These are phyloP conservation scores for Drosophila micromelanica DNA, from an alignment of 1,140 invertebrate genomes.

Conservation along the genomic window DNA sequence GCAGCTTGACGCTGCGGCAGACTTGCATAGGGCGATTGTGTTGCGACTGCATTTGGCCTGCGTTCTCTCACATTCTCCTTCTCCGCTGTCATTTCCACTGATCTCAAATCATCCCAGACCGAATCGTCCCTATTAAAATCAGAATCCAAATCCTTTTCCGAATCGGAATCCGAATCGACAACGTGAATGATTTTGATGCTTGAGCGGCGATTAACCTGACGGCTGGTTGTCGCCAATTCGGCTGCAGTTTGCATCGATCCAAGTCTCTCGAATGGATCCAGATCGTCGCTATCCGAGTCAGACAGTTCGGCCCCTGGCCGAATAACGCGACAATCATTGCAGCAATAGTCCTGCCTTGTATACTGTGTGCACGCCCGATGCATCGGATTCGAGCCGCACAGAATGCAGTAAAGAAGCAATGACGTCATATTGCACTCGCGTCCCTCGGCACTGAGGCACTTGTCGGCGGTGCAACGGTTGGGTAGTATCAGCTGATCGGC, in stretches of 20 bases:
- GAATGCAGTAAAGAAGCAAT: slow-evolving; percentile 23
- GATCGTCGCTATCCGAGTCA: not conserved
- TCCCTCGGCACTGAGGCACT: slow-evolving; percentile 8
- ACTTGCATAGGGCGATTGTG: no score
- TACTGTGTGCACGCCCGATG: slow-evolving; percentile 16
- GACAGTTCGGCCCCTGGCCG: not conserved
- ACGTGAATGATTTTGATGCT: not conserved
- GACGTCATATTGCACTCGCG: not conserved
- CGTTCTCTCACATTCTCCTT: no score
- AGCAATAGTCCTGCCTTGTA: slow-evolving; percentile 11
- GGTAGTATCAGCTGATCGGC: slow-evolving; percentile 19
- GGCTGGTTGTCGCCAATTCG: not conserved
- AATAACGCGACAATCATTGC: slow-evolving; percentile 12
- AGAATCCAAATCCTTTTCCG: no score
- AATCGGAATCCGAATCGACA: not conserved
- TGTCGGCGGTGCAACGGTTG: not conserved
- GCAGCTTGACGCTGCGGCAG: no score
- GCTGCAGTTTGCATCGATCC: not conserved
- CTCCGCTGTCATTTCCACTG: no score
- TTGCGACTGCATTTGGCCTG: no score
- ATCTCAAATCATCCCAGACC: no score
- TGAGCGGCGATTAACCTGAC: not conserved
- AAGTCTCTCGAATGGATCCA: slow-evolving; percentile 8
- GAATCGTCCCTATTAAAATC: no score
- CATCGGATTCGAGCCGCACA: slow-evolving; percentile 56